Evolutionary conservation across 1,140 invertebrate genomes (phyloP).

Genomic region (Atta texana): DNA sequence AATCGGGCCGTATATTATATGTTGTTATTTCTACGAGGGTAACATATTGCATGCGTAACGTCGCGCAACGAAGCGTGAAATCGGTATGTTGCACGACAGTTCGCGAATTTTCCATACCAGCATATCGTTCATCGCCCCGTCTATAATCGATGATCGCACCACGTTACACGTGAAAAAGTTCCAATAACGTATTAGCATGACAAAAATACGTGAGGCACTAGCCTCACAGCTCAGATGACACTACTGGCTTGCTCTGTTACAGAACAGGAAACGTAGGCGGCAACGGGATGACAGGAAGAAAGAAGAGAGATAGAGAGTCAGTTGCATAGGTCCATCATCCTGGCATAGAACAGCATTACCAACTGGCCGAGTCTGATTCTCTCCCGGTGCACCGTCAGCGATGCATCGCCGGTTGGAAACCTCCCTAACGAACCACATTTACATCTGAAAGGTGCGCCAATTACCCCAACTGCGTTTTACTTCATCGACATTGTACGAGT

Average conservation of each 20-base stretch:
- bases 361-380: slow-evolving; percentile 64
- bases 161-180: slow-evolving; percentile 34
- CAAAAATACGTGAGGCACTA: slow-evolving; percentile 54
- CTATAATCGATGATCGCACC: not conserved
- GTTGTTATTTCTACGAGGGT: slow-evolving; percentile 21
- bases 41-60: slow-evolving; percentile 7
- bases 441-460: slow-evolving; percentile 83
- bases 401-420: slow-evolving; percentile 72
- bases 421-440: slow-evolving; percentile 83
- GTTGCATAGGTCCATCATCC: slow-evolving; percentile 39
- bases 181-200: slow-evolving; percentile 47
- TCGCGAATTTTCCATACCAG: slow-evolving; percentile 44
- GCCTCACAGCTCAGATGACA: slow-evolving; percentile 1
- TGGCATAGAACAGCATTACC: slow-evolving; percentile 60
- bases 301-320: not conserved
- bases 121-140: slow-evolving; percentile 10
- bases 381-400: slow-evolving; percentile 65
- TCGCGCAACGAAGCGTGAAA: slow-evolving; percentile 30
- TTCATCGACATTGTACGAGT: slow-evolving; percentile 75
- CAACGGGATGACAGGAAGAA: slow-evolving; percentile 22
- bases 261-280: slow-evolving; percentile 46
- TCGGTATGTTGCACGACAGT: slow-evolving; percentile 9
- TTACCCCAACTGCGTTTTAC: slow-evolving; percentile 80
- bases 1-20: slow-evolving; percentile 4
- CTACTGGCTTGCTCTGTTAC: slow-evolving; percentile 21